Percentiles rank a stretch among this genome's conserved stretches.
Conservation (phyloP, 2,888 invertebrate genomes). For the Lepidochrysops patricia region DNA sequence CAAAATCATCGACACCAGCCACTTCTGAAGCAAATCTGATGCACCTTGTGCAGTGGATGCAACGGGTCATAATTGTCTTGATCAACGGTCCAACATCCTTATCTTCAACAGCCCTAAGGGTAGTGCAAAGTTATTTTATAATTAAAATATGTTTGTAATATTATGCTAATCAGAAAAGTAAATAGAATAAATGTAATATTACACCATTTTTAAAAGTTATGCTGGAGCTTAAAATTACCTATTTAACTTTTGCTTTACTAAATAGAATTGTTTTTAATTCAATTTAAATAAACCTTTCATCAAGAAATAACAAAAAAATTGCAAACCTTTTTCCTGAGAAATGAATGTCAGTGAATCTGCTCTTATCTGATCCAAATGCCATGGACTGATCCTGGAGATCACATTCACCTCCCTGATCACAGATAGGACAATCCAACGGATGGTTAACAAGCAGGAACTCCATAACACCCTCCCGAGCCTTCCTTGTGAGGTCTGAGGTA, state of each 20-base stretch:
- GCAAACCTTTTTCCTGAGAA: constrained; percentile 93
- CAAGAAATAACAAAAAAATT: too few species aligned
- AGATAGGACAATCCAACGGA: constrained; percentile 99
- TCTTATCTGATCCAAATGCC: constrained; percentile 97
- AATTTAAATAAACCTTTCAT: not conserved
- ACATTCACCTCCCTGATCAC: constrained; percentile 97
- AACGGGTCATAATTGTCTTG: constrained; percentile 99
- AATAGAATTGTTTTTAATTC: too few species aligned
- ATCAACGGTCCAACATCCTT: constrained; percentile 98
- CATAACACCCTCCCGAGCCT: constrained; percentile 91
- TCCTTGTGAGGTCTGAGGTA: constrained; percentile 92
- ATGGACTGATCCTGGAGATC: constrained; percentile 98
- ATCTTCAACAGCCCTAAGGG: constrained; percentile 98
- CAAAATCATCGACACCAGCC: constrained; percentile 97
- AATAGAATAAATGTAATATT: too few species aligned
- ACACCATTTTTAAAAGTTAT: too few species aligned
- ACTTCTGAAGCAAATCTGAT: constrained; percentile 98
- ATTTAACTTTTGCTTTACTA: too few species aligned
- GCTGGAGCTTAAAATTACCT: too few species aligned
- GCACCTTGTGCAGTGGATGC: constrained; percentile 99
- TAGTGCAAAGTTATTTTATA: too few species aligned
- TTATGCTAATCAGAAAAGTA: too few species aligned
- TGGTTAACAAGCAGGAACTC: constrained; percentile 99
- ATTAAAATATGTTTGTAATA: too few species aligned
- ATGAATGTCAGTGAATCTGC: constrained; percentile 93